Evolutionary conservation across 2,113 vertebrate species (phyloP), one percentile per base, ranked within the genome.

Genomic region (Elachura formosa): DNA sequence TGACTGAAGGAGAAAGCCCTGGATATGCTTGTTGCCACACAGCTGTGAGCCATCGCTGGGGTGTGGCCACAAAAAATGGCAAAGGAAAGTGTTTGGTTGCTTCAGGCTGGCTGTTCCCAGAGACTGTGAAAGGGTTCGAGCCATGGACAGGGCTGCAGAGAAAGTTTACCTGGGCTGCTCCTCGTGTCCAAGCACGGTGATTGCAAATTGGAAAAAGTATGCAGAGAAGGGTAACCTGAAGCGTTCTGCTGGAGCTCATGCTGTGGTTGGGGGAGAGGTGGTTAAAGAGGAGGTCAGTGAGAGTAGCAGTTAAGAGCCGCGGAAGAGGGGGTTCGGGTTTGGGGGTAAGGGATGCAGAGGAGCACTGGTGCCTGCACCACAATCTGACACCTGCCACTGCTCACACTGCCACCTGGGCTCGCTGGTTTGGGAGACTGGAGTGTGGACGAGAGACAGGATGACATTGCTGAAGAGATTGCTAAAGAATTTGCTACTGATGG

Each of bases 1-100:
- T 11, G 72, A 71, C 59, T 89, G 56, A 49, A 81, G n/a, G 61
- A 61, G 76, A 81, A 94, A 78, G 79, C 48, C 61, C 48, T 81
- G 64, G 73, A 13, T 72, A 21, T 90, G 89, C 83, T 62, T 89
- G 40, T 78, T 90, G 68, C 49, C 61, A 51, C 61, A 6, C 43
- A 69, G 67, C 71, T 85, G 25, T 73, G 81, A 68, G 92, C 66
- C 59, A 38, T 79, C 0, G 0, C 59, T 31, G 34, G 18, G 14
- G 1, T n/a, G 11, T 24, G 61, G 55, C 55, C 61, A 55, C 34
- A 19, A 51, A 67, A 82, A 67, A 34, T 58, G 31, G n/a, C 54
- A 28, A 54, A 76, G 77, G 45, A 24, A 9, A 4, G 19, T 24
- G n/a, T 25, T 77, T 1, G 3, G 5, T 59, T 83, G 51, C 83